Evolutionary conservation across 2,113 vertebrate genomes (phyloP).

Genomic region (Numenius arquata): DNA sequence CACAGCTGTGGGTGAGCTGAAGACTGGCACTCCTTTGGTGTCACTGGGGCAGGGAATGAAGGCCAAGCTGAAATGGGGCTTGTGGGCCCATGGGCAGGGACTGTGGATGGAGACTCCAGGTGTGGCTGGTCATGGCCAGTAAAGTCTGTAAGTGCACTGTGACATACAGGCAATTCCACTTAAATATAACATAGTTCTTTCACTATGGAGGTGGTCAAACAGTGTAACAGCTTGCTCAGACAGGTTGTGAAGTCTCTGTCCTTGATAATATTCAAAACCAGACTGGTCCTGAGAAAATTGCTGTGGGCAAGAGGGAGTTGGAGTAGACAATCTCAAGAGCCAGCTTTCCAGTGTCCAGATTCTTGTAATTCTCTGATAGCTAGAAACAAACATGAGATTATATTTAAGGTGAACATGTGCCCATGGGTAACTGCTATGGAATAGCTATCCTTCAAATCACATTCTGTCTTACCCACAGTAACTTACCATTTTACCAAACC

Average conservation of each 20-base stretch:
- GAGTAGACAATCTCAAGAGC: neutral
- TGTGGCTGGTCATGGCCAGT: neutral
- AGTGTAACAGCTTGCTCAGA: neutral
- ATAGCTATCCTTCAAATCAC: neutral
- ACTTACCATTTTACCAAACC: neutral
- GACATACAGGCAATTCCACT: neutral
- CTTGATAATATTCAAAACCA: neutral
- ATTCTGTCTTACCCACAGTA: neutral
- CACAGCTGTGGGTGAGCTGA: neutral
- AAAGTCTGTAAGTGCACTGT: neutral
- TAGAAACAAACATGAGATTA: neutral
- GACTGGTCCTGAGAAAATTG: neutral
- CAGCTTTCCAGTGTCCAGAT: neutral
- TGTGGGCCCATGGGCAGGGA: neutral
- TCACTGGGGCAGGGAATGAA: neutral
- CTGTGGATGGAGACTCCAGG: neutral
- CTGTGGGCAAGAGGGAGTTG: neutral
- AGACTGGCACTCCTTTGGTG: neutral
- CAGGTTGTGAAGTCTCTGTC: fast-evolving
- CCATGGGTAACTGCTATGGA: neutral
- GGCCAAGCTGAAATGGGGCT: neutral
- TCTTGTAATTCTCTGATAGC: neutral
- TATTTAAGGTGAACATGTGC: neutral
- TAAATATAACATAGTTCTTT: neutral
- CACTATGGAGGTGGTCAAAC: neutral